Conservation (phyloP, 2,797 vertebrate genomes). For the Dromococcyx pavoninus region DNA sequence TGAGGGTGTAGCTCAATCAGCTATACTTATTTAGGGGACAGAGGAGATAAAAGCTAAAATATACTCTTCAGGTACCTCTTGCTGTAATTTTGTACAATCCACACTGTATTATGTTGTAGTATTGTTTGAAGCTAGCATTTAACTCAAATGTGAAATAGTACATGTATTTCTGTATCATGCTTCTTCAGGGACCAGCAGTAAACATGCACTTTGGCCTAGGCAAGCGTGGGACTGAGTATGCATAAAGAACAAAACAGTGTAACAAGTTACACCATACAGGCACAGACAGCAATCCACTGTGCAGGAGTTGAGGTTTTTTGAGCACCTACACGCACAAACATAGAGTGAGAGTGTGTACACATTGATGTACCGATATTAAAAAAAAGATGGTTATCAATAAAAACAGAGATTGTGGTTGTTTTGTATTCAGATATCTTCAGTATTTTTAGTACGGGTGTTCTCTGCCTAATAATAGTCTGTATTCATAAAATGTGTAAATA, state of each 20-base stretch:
- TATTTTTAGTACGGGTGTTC: neutral
- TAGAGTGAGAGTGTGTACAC: neutral
- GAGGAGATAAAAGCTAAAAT: neutral
- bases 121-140: neutral
- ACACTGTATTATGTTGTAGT: neutral
- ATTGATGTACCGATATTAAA: too few species aligned
- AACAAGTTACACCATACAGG: neutral
- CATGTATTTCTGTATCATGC: accelerated
- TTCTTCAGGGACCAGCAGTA: neutral
- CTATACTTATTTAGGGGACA: neutral
- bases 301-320: neutral
- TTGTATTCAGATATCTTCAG: neutral
- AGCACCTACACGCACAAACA: neutral
- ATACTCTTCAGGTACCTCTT: neutral
- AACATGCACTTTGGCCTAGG: neutral
- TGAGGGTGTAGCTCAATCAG: neutral
- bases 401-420: neutral
- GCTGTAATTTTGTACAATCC: neutral
- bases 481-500: neutral
- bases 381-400: neutral
- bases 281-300: neutral
- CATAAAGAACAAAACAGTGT: neutral
- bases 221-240: neutral
- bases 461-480: neutral
- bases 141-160: neutral